Conservation (phyloP, 2,797 vertebrate genomes). For the Smutsia gigantea region DNA sequence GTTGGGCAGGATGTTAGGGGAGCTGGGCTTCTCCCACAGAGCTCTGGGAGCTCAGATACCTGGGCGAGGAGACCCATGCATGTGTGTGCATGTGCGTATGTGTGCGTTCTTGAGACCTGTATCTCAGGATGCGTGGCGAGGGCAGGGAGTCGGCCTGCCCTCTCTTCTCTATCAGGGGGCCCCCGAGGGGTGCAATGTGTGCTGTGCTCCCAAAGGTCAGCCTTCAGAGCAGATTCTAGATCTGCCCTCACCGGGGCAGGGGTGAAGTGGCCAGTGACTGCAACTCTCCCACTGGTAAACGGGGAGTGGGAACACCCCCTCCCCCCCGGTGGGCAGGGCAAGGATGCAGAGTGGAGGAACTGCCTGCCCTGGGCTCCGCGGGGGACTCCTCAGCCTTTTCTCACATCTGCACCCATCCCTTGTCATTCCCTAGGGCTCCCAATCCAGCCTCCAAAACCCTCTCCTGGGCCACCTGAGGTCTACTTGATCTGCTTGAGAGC, state of each 20-base stretch:
- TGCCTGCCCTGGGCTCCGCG: neutral
- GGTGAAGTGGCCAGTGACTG: accelerated
- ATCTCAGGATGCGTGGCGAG: neutral
- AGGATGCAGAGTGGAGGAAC: accelerated
- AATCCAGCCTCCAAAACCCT: neutral
- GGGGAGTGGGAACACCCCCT: too few relatives aligned
- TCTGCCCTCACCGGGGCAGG: accelerated
- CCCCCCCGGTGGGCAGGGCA: accelerated
- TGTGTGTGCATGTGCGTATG: accelerated
- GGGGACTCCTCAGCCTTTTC: accelerated
- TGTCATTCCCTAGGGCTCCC: neutral
- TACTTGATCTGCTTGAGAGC: accelerated
- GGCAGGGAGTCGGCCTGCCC: too few relatives aligned
- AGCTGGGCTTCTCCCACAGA: neutral
- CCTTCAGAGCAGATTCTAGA: too few relatives aligned
- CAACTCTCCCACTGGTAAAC: neutral
- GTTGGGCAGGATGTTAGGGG: neutral
- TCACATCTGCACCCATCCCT: neutral
- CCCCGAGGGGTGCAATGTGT: accelerated
- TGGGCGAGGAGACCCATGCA: too few relatives aligned
- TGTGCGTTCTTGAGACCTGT: accelerated
- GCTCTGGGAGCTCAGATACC: neutral
- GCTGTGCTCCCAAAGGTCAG: neutral
- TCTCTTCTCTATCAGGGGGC: neutral
- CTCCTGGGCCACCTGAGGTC: accelerated